Evolutionary conservation across 2,888 invertebrate species (phyloP).

Genomic region (Trisateles emortualis): DNA sequence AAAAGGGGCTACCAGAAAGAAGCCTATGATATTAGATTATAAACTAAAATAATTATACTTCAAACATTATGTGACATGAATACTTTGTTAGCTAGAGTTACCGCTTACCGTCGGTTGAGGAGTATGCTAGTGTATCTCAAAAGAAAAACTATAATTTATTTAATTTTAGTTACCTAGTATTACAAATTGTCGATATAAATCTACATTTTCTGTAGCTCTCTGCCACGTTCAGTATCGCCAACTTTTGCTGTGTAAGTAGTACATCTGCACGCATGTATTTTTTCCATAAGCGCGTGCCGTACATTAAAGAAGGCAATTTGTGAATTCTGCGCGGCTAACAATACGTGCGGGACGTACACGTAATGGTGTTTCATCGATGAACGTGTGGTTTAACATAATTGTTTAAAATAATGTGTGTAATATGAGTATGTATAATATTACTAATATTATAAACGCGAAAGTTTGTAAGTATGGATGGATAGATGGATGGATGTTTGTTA

Average conservation of each 20-base stretch:
- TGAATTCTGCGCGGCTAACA: slow-evolving; percentile 50
- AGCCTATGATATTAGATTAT: no score
- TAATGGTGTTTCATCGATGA: slow-evolving; percentile 35
- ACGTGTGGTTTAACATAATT: slow-evolving; percentile 22
- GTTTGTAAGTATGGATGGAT: no score
- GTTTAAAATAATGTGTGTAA: neutral
- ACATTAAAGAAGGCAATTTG: slow-evolving; percentile 64
- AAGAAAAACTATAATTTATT: neutral
- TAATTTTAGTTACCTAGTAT: neutral
- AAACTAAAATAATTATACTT: no score
- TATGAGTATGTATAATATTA: no score
- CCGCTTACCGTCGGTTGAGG: no score
- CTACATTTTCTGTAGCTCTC: slow-evolving; percentile 15
- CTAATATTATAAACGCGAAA: no score
- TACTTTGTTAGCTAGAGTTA: no score
- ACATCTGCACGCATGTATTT: slow-evolving; percentile 50
- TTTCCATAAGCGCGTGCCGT: slow-evolving; percentile 54
- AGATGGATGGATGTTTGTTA: no score
- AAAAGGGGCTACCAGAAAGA: no score
- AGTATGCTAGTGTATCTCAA: no score
- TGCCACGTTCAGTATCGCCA: slow-evolving; percentile 30
- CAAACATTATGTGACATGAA: no score
- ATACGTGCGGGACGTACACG: slow-evolving; percentile 44
- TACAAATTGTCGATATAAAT: neutral
- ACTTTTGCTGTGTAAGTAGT: slow-evolving; percentile 49